Conservation (phyloP, 2,113 vertebrate genomes). For the Pterophyllum scalare region DNA sequence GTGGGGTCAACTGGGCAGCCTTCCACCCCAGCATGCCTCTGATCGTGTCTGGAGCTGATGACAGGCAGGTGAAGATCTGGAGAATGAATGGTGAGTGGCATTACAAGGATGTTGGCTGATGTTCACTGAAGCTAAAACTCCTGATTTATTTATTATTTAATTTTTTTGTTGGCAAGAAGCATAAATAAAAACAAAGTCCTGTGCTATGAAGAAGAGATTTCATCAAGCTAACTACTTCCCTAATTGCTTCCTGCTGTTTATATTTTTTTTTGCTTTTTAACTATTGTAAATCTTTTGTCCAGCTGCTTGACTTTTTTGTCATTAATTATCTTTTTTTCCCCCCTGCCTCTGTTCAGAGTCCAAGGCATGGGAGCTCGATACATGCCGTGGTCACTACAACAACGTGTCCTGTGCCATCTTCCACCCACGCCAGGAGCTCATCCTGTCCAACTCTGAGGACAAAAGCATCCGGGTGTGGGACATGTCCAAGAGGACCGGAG, state of each 20-base stretch:
- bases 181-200: not conserved
- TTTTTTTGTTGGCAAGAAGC: not conserved
- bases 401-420: conserved; percentile 98
- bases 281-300: not conserved
- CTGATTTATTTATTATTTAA: too few species aligned
- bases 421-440: conserved; percentile 96
- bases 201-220: not conserved
- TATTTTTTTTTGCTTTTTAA: not conserved
- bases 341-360: conserved; percentile 81
- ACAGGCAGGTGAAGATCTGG: conserved; percentile 98
- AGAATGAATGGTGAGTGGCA: conserved; percentile 91
- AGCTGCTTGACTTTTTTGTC: not conserved
- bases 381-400: conserved; percentile 97
- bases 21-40: conserved; percentile 98
- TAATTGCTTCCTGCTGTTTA: not conserved
- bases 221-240: not conserved
- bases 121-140: not conserved
- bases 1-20: conserved; percentile 97
- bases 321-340: not conserved
- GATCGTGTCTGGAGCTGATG: conserved; percentile 95
- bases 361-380: conserved; percentile 97
- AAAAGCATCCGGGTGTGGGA: conserved; percentile 99
- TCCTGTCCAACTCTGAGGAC: conserved; percentile 97
- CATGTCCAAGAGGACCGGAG: conserved; percentile 96
- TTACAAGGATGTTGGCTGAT: not conserved